Percentiles rank a stretch among this genome's conserved stretches.
These are phyloP conservation scores for Gallinago jamesoni DNA, from an alignment of 2,113 vertebrate species.

Conservation along the genomic window DNA sequence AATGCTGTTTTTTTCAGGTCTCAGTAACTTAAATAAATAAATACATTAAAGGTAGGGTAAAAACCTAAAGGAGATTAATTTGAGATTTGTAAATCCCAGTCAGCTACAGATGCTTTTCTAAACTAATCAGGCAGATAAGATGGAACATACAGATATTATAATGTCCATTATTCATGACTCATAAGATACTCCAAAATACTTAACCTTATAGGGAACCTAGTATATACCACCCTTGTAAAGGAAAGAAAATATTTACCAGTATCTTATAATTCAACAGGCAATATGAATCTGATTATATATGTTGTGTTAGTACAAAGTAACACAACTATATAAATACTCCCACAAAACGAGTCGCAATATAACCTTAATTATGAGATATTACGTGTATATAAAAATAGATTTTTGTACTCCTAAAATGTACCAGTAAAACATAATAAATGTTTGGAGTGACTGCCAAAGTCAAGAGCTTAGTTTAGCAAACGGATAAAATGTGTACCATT, in stretches of 20 bases:
- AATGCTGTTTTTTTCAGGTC: neutral
- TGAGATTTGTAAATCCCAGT: neutral
- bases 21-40: neutral
- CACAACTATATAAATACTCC: neutral
- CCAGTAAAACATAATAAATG: neutral
- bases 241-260: neutral
- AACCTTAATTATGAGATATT: neutral
- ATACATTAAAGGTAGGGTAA: neutral
- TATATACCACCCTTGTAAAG: neutral
- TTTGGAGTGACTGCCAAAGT: neutral
- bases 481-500: neutral
- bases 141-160: neutral
- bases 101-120: neutral
- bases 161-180: neutral
- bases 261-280: neutral
- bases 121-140: neutral
- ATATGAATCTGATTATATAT: neutral
- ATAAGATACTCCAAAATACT: neutral
- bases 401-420: neutral
- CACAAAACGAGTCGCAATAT: neutral
- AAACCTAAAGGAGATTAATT: neutral
- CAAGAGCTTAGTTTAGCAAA: neutral
- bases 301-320: neutral
- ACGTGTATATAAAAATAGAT: neutral
- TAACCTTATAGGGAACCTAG: neutral